Conservation (phyloP, 2,113 vertebrate species). For the Seriola rivoliana region DNA sequence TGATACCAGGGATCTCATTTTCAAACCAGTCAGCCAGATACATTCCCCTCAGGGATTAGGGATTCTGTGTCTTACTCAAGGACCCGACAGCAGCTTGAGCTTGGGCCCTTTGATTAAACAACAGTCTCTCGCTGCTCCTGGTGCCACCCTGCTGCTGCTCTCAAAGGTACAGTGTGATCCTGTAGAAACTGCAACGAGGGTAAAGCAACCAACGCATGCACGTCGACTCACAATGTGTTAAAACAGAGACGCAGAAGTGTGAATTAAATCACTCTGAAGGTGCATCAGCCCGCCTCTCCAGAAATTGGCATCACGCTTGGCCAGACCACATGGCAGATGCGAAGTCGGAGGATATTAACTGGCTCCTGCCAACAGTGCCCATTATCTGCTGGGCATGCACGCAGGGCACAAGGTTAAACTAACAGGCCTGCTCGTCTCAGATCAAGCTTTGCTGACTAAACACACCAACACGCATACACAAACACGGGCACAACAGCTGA, state of each 20-base stretch:
- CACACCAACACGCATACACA: constrained; percentile 21
- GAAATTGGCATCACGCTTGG: constrained; percentile 48
- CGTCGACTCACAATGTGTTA: neutral
- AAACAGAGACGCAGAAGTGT: constrained; percentile 26
- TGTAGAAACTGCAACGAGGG: neutral
- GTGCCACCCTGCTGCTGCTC: constrained; percentile 32
- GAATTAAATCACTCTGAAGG: constrained; percentile 37
- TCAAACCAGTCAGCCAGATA: constrained; percentile 42
- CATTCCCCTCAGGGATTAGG: constrained; percentile 39
- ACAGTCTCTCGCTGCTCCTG: constrained; percentile 2
- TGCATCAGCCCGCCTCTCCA: constrained; percentile 25
- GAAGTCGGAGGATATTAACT: constrained; percentile 63
- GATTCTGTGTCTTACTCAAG: constrained; percentile 39
- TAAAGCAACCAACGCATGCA: neutral
- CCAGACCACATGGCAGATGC: constrained; percentile 62
- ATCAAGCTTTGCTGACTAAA: constrained; percentile 45
- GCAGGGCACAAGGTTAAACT: constrained; percentile 69
- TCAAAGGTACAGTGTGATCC: constrained; percentile 4
- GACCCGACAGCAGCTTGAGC: constrained; percentile 35
- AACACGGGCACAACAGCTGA: constrained; percentile 10
- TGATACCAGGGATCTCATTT: constrained; percentile 49
- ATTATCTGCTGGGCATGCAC: constrained; percentile 69
- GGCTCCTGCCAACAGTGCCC: constrained; percentile 61
- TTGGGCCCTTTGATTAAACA: constrained; percentile 52
- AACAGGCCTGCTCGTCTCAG: constrained; percentile 52